phyloP scores from a whole-genome alignment of 2,888 invertebrate genomes.

The Pristionchus maxplancki region DNA sequence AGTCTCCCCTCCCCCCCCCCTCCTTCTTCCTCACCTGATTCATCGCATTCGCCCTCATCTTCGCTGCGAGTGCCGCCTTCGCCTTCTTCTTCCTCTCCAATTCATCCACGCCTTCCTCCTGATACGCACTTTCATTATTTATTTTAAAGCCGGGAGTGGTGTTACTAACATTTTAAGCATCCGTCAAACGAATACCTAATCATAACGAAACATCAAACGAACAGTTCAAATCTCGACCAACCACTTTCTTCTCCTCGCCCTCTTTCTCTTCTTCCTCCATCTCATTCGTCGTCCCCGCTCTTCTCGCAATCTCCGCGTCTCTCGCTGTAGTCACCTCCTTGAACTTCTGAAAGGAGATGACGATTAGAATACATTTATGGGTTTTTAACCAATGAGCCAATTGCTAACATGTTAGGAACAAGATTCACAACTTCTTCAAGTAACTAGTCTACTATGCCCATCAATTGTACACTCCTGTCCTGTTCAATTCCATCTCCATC shows the following conservation, averaged over 20 bases:
- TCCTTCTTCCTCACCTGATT: constrained; percentile 54
- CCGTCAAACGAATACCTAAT: too few relatives aligned
- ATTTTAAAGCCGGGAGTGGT: background rate
- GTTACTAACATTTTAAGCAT: too few relatives aligned
- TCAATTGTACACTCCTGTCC: background rate
- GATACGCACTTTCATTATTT: background rate
- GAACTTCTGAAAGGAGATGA: constrained; percentile 56
- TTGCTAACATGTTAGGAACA: background rate
- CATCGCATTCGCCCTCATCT: constrained; percentile 69
- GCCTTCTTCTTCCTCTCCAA: constrained; percentile 50
- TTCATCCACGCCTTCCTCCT: constrained; percentile 17
- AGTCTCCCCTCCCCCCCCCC: background rate
- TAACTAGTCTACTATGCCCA: background rate
- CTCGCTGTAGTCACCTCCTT: constrained; percentile 55
- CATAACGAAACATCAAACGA: background rate
- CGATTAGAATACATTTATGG: too few relatives aligned
- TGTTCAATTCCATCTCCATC: background rate
- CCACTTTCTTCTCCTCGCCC: constrained; percentile 49
- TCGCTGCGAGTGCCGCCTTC: constrained; percentile 65
- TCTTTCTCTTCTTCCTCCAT: constrained; percentile 52
- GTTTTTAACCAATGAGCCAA: too few relatives aligned
- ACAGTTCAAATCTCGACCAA: background rate
- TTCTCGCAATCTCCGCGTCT: background rate
- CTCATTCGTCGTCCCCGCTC: constrained; percentile 19
- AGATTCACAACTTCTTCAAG: background rate